These are phyloP conservation scores for Reinhardtius hippoglossoides DNA, from an alignment of 2,113 vertebrate species.

Conservation along the genomic window DNA sequence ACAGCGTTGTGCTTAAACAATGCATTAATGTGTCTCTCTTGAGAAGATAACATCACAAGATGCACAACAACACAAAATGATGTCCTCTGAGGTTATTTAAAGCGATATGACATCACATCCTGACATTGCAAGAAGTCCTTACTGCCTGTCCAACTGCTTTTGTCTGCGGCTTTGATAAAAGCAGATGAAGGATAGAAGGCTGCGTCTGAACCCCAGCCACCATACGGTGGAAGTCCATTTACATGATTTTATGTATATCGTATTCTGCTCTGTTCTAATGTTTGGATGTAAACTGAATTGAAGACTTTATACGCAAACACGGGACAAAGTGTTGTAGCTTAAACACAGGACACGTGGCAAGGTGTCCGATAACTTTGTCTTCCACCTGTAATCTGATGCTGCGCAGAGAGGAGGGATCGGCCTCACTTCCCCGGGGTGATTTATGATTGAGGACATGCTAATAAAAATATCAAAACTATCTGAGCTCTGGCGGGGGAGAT, in stretches of 20 bases:
- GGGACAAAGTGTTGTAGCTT: slow-evolving; percentile 38
- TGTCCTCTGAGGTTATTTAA: slow-evolving; percentile 72
- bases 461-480: slow-evolving; percentile 88
- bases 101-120: slow-evolving; percentile 68
- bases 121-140: slow-evolving; percentile 68
- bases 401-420: slow-evolving; percentile 62
- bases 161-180: slow-evolving; percentile 65
- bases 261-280: slow-evolving; percentile 53
- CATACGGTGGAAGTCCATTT: slow-evolving; percentile 48
- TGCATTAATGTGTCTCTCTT: slow-evolving; percentile 56
- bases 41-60: slow-evolving; percentile 66
- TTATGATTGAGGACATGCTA: slow-evolving; percentile 87
- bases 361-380: slow-evolving; percentile 80
- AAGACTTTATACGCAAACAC: slow-evolving; percentile 13
- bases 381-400: slow-evolving; percentile 81
- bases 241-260: slow-evolving; percentile 77
- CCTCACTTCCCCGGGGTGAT: slow-evolving; percentile 74
- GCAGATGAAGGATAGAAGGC: slow-evolving; percentile 60
- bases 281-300: slow-evolving; percentile 52
- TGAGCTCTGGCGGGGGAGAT: slow-evolving; percentile 83
- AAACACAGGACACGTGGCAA: slow-evolving; percentile 63
- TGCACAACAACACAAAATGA: slow-evolving; percentile 58
- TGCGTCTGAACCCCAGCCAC: slow-evolving; percentile 36
- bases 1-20: slow-evolving; percentile 64
- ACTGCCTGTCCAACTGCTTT: slow-evolving; percentile 58